A percentile compares a stretch with the other conserved stretches of the same genome.
Evolutionary conservation across 2,113 vertebrate species (phyloP).

Genomic region (Phyllostomus hastatus): DNA sequence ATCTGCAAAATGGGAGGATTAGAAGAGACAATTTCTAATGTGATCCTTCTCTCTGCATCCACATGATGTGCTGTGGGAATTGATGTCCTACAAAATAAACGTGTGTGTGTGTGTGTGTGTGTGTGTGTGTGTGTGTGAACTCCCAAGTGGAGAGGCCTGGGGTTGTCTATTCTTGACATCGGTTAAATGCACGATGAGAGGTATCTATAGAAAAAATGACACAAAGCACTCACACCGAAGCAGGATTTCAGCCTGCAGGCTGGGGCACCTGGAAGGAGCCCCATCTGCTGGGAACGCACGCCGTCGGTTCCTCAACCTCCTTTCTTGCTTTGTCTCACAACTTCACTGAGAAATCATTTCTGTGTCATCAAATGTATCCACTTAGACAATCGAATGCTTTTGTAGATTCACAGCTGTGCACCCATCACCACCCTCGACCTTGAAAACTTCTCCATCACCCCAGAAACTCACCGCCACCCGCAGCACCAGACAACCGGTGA

Average conservation of each 20-base stretch:
- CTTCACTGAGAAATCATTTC: background rate
- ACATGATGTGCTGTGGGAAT: background rate
- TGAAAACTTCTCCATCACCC: background rate
- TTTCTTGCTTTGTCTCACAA: background rate
- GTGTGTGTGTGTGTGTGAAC: too few species aligned
- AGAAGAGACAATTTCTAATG: background rate
- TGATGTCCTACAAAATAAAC: background rate
- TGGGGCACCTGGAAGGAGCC: background rate
- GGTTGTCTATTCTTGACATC: accelerated
- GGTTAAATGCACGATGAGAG: too few species aligned
- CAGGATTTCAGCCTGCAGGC: background rate
- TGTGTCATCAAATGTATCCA: background rate
- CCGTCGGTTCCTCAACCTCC: background rate
- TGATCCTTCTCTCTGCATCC: background rate
- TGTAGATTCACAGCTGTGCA: background rate
- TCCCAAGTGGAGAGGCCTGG: background rate
- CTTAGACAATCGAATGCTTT: background rate
- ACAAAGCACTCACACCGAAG: background rate
- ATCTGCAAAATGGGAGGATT: background rate
- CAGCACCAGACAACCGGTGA: background rate
- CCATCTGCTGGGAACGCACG: background rate
- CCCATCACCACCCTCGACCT: background rate
- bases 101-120: too few species aligned
- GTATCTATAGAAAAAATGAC: background rate
- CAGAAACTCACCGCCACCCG: background rate